phyloP scores from a whole-genome alignment of 2,113 vertebrate genomes.

The Sporophila hypoxantha region DNA sequence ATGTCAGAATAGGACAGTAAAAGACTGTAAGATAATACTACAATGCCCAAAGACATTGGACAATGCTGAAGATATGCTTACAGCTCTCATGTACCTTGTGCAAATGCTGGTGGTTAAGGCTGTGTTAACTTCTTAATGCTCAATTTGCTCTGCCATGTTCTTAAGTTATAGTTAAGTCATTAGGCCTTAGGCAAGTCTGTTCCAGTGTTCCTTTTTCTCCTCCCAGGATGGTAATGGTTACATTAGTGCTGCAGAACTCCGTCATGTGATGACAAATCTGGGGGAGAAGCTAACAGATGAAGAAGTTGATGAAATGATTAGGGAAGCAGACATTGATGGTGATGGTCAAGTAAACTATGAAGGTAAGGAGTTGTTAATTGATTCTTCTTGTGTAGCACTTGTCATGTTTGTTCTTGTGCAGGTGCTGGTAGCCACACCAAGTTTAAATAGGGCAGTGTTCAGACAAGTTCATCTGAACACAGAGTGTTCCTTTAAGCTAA shows the following conservation, averaged over 20 bases:
- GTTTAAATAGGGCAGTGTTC: background rate
- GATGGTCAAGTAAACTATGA: constrained; percentile 99
- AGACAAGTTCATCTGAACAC: background rate
- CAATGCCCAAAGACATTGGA: background rate
- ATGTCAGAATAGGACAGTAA: background rate
- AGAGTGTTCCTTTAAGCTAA: background rate
- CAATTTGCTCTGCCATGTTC: background rate
- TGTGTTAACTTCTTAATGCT: background rate
- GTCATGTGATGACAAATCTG: constrained; percentile 98
- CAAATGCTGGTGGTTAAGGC: background rate
- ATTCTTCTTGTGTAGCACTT: background rate
- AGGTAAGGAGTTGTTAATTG: constrained; percentile 71
- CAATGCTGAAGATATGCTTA: rapidly evolving
- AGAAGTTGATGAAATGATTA: constrained; percentile 98
- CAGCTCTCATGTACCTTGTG: background rate
- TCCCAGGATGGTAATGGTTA: constrained; percentile 94
- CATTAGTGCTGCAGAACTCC: constrained; percentile 97
- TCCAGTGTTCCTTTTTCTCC: background rate
- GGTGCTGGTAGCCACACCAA: background rate
- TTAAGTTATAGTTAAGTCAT: background rate
- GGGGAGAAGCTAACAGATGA: constrained; percentile 98
- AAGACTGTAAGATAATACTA: background rate
- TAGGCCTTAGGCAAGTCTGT: background rate
- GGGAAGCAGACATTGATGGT: constrained; percentile 99
- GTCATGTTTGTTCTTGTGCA: background rate